Percentiles rank a stretch among this genome's conserved stretches.
Conservation (phyloP, 2,888 invertebrate species). For the Vannuccia rotundouncinata region DNA sequence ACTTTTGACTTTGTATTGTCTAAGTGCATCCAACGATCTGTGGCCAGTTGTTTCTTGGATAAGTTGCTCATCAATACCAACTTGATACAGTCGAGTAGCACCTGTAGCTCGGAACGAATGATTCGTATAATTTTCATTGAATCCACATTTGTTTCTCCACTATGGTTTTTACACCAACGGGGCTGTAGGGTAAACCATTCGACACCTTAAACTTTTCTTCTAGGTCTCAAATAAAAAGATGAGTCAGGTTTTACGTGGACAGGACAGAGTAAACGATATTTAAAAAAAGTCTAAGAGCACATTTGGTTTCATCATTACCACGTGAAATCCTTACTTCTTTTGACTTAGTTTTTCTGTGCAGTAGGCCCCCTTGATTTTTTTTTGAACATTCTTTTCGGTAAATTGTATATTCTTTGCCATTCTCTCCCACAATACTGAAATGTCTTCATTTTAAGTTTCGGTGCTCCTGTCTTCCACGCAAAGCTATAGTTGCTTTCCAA, state of each 20-base stretch:
- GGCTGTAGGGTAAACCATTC: constrained; percentile 7
- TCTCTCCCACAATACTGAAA: constrained; percentile 4
- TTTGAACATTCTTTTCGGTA: constrained; percentile 18
- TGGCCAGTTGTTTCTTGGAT: constrained; percentile 5
- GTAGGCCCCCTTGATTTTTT: constrained; percentile 25
- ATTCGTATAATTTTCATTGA: too few species aligned
- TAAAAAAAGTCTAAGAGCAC: constrained; percentile 6
- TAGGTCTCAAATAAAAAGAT: constrained; percentile 29
- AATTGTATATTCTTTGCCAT: constrained; percentile 13
- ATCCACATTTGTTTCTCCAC: too few species aligned
- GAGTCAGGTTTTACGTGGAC: background rate
- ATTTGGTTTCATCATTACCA: constrained; percentile 17
- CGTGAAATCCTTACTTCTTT: constrained; percentile 19
- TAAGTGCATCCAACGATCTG: background rate
- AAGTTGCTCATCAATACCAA: constrained; percentile 13
- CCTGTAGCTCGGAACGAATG: too few species aligned
- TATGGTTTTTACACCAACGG: background rate
- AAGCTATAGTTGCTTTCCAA: constrained; percentile 26
- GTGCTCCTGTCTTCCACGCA: constrained; percentile 5
- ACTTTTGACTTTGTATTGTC: constrained; percentile 14
- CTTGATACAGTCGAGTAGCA: constrained; percentile 10
- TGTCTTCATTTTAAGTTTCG: constrained; percentile 25
- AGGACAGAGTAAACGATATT: constrained; percentile 9
- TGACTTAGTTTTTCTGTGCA: constrained; percentile 5
- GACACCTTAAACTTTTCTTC: background rate